Percentiles rank a stretch among this genome's conserved stretches.
Conservation (phyloP, 2,797 vertebrate species). For the Coendou prehensilis region DNA sequence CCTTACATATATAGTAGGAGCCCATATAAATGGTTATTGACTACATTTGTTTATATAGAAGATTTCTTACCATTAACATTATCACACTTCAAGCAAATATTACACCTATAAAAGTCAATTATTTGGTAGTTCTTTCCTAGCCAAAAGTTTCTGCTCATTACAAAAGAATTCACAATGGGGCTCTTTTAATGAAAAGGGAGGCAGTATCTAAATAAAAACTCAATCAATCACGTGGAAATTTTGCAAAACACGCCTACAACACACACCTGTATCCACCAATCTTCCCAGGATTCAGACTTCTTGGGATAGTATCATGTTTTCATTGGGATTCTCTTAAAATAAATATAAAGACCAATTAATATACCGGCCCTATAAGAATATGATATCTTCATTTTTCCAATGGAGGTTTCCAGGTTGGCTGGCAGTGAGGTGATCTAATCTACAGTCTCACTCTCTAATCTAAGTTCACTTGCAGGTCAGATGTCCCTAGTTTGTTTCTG, state of each 20-base stretch:
- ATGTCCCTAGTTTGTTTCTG: constrained; percentile 71
- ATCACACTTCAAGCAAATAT: constrained; percentile 53
- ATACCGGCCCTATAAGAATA: constrained; percentile 64
- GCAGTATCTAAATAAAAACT: constrained; percentile 76
- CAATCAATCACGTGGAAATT: constrained; percentile 64
- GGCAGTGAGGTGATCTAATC: constrained; percentile 78
- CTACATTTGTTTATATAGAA: constrained; percentile 49
- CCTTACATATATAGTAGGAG: neutral
- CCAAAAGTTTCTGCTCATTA: constrained; percentile 68
- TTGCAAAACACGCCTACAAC: constrained; percentile 75
- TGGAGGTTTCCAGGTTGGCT: constrained; percentile 82
- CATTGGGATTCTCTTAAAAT: constrained; percentile 69
- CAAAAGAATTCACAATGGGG: constrained; percentile 57
- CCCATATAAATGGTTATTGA: constrained; percentile 31
- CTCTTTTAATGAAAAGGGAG: constrained; percentile 56
- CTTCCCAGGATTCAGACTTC: constrained; percentile 65
- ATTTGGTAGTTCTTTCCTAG: constrained; percentile 57
- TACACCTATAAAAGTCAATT: constrained; percentile 7
- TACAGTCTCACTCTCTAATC: constrained; percentile 76
- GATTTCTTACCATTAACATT: constrained; percentile 31
- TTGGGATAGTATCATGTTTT: constrained; percentile 73
- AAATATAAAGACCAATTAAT: constrained; percentile 79
- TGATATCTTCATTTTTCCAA: constrained; percentile 80
- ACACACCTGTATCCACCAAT: constrained; percentile 78
- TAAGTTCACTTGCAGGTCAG: constrained; percentile 83